Base-by-base conservation (phyloP, 1,140 invertebrate genomes). In the Temnothorax longispinosus region DNA sequence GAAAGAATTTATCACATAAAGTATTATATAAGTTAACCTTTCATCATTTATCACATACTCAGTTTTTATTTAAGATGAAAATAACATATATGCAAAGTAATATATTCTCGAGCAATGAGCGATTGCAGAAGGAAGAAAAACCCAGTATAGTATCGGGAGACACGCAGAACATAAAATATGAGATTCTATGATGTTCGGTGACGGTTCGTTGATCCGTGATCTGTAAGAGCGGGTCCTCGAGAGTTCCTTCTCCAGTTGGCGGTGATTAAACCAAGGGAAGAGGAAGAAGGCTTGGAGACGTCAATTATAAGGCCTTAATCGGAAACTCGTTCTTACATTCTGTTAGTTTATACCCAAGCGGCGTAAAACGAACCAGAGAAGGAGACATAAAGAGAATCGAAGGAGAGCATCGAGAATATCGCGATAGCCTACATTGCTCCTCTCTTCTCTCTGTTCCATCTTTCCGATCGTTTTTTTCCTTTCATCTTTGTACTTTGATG, bases 261-360 rank as follows among this genome's bases (percentile, higher is more conserved):
- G 91, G 90, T 94, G 93, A 94, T 94, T 95, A 94, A 95, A 94
- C 92, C 92, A 92, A 90, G 92, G 91, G 89, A 88, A 90, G 87
- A 89, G 91, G 89, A 90, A 90, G 87, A 87, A 89, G 89, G 90
- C 86, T 27, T 89, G 92, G 92, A 92, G 93, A 94, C 93, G 93
- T 95, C 93, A 95, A 95, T 95, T 95, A 95, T 94, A 94, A 94
- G 90, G 92, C 94, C 94, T 94, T 94, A 94, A 94, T 94, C 93
- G 94, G 93, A 95, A 95, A 95, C 94, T 92, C 94, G 94, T 95
- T 94, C 93, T 94, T 94, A 94, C 93, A 82, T 94, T 94, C 91
- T 94, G 93, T 93, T 93, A 90, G 93, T 92, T 93, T 94, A 93
- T 92, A 91, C 85, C 88, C 89, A 90, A 85, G 77, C 88, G 82